Percentiles rank a stretch among this genome's conserved stretches.
Evolutionary conservation across 2,888 invertebrate genomes (phyloP).

Genomic region (Mesodorylaimus sp.): DNA sequence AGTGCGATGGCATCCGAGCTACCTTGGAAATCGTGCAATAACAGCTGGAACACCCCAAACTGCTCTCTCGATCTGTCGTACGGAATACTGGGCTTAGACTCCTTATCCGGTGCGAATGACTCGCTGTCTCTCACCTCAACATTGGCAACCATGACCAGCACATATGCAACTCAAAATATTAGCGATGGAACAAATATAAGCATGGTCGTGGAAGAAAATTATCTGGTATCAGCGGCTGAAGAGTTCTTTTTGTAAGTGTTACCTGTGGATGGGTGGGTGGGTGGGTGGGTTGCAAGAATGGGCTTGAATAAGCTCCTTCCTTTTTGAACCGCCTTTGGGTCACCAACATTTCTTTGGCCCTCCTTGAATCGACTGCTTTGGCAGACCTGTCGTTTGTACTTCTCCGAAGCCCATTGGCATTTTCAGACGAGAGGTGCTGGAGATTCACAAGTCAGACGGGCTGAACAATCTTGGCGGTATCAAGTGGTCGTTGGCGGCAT

Average conservation of each 20-base stretch:
- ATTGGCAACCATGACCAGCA: too few relatives aligned
- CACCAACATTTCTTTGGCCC: too few relatives aligned
- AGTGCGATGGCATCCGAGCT: slow-evolving; percentile 57
- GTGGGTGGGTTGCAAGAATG: too few relatives aligned
- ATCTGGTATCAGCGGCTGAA: slow-evolving; percentile 50
- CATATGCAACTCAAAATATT: too few relatives aligned
- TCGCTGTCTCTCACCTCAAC: too few relatives aligned
- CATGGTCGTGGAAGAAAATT: slow-evolving; percentile 4
- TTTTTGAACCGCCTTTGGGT: too few relatives aligned
- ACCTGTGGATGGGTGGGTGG: not conserved
- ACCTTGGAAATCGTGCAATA: slow-evolving; percentile 70
- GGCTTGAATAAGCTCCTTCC: too few relatives aligned
- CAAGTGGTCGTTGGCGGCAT: slow-evolving; percentile 67
- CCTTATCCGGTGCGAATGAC: too few relatives aligned
- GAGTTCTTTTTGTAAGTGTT: slow-evolving; percentile 65
- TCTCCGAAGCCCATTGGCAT: not conserved
- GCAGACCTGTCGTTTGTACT: too few relatives aligned
- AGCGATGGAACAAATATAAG: too few relatives aligned
- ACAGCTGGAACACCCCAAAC: slow-evolving; percentile 62
- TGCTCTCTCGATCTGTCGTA: slow-evolving; percentile 36
- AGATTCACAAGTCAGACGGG: slow-evolving; percentile 62
- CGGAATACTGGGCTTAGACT: too few relatives aligned
- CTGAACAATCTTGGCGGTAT: slow-evolving; percentile 69
- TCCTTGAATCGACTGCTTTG: too few relatives aligned
- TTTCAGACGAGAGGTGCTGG: slow-evolving; percentile 61